Evolutionary conservation across 1,140 invertebrate genomes (phyloP).

Genomic region (Brachionus asplanchnoidis): DNA sequence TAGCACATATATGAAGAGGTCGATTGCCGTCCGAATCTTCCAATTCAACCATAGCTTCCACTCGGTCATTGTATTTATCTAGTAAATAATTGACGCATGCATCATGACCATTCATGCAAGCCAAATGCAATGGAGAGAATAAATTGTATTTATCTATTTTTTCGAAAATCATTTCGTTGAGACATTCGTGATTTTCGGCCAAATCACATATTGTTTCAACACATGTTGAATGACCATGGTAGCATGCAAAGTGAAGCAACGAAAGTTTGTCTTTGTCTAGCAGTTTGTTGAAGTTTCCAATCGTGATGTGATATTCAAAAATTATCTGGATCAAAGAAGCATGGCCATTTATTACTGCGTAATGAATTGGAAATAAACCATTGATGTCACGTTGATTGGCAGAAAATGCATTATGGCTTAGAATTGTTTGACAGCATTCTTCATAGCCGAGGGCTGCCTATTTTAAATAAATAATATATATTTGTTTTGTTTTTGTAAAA

Average conservation of each 20-base stretch:
- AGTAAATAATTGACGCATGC: slow-evolving; percentile 25
- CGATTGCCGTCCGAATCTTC: slow-evolving; percentile 19
- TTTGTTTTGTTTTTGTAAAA: not conserved
- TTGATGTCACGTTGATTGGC: not conserved
- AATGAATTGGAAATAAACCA: slow-evolving; percentile 26
- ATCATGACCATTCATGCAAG: slow-evolving; percentile 20
- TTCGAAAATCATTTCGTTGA: not conserved
- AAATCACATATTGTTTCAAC: slow-evolving; percentile 22
- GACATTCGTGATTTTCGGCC: not conserved
- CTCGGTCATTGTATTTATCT: not conserved
- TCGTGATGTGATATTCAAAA: not conserved
- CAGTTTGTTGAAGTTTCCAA: not conserved
- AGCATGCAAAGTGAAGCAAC: slow-evolving; percentile 21
- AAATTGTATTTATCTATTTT: not conserved
- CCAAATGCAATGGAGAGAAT: slow-evolving; percentile 25
- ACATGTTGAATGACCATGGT: slow-evolving; percentile 15
- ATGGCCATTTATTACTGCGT: slow-evolving; percentile 22
- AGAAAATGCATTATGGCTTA: not conserved
- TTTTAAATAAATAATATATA: not conserved
- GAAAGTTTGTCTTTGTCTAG: slow-evolving; percentile 22
- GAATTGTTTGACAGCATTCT: slow-evolving; percentile 22
- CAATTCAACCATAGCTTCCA: not conserved
- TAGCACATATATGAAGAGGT: slow-evolving; percentile 12
- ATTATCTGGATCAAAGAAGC: not conserved
- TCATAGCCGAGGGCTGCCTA: slow-evolving; percentile 28